phyloP scores from a whole-genome alignment of 2,888 invertebrate species.

The Tortrix viridana region DNA sequence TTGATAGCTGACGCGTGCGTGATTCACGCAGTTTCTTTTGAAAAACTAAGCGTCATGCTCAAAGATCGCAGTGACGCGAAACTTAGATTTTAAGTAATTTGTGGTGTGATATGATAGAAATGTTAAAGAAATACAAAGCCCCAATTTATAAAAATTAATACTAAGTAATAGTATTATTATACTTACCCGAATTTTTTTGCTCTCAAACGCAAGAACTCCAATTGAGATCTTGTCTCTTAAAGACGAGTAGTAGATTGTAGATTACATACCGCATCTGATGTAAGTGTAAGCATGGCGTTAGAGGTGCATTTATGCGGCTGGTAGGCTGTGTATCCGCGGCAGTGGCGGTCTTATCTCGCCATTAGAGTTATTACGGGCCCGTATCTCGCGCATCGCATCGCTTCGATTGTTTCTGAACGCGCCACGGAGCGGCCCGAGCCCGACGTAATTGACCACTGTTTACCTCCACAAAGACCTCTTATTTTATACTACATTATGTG shows the following conservation, averaged over 20 bases:
- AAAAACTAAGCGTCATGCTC: not conserved
- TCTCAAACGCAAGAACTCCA: slow-evolving; percentile 8
- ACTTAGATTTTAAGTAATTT: too few relatives aligned
- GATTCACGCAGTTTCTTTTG: not conserved
- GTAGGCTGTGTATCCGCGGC: slow-evolving; percentile 66
- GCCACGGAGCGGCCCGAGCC: slow-evolving; percentile 73
- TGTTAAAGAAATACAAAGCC: not conserved
- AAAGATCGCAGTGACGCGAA: not conserved
- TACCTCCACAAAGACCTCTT: slow-evolving; percentile 75
- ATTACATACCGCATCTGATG: slow-evolving; percentile 63
- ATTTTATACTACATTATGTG: slow-evolving; percentile 72
- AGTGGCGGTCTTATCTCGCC: slow-evolving; percentile 80
- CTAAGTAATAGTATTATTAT: too few relatives aligned
- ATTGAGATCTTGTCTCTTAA: slow-evolving; percentile 38
- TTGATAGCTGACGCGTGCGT: not conserved
- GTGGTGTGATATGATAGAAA: too few relatives aligned
- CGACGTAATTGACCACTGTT: slow-evolving; percentile 83
- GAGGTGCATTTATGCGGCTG: slow-evolving; percentile 48
- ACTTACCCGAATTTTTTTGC: slow-evolving; percentile 15
- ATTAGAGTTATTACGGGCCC: slow-evolving; percentile 82
- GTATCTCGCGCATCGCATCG: slow-evolving; percentile 82
- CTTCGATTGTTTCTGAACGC: slow-evolving; percentile 82
- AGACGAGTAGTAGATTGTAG: slow-evolving; percentile 45
- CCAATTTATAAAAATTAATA: slow-evolving; percentile 13
- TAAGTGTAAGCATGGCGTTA: slow-evolving; percentile 60